Evolutionary conservation across 2,113 vertebrate species (phyloP).

Genomic region (Coracopsis vasa): DNA sequence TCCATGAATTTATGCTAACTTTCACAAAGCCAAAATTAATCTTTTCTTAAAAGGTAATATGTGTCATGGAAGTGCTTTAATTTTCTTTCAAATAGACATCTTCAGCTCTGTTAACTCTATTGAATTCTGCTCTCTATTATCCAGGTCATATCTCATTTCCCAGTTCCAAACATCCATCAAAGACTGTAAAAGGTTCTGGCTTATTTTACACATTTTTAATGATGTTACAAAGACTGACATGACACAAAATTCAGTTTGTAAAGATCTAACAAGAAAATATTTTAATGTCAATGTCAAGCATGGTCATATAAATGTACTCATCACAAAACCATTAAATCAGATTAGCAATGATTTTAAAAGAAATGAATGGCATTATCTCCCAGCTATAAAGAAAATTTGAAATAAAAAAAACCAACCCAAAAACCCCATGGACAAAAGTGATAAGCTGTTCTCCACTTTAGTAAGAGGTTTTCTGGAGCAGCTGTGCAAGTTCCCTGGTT

Average conservation of each 20-base stretch:
- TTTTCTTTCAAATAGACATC: slow-evolving; percentile 19
- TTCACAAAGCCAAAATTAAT: not conserved
- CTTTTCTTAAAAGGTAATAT: not conserved
- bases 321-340: slow-evolving; percentile 12
- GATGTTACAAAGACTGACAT: not conserved
- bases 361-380: not conserved
- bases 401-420: not conserved
- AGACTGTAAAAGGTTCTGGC: slow-evolving; percentile 11
- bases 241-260: slow-evolving; percentile 7
- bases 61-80: not conserved
- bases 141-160: slow-evolving; percentile 9
- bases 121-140: not conserved
- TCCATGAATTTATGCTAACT: not conserved
- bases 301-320: not conserved
- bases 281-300: not conserved
- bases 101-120: slow-evolving; percentile 3
- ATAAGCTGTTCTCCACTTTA: not conserved
- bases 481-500: not conserved
- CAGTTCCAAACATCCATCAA: slow-evolving; percentile 17
- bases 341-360: not conserved
- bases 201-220: slow-evolving; percentile 32
- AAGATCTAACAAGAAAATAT: slow-evolving; percentile 13
- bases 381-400: not conserved
- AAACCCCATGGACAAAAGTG: not conserved
- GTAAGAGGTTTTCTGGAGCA: not conserved